phyloP scores from a whole-genome alignment of 2,113 vertebrate genomes.

The Ciconia boyciana region DNA sequence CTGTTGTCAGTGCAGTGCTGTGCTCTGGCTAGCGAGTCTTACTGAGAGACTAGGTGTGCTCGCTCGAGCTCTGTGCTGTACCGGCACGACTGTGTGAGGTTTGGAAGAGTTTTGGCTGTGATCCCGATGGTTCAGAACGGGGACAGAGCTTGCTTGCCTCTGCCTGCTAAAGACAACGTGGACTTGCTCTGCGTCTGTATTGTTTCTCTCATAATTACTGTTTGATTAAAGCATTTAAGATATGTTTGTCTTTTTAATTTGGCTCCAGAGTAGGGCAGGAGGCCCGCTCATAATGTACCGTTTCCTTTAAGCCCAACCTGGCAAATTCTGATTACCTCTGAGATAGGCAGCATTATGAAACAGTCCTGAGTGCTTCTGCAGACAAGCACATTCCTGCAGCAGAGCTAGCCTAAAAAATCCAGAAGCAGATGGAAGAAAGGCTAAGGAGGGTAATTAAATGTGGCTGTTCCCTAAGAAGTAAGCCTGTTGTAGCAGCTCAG shows the following conservation, averaged over 20 bases:
- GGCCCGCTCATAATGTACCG: background rate
- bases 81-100: background rate
- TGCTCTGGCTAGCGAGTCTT: background rate
- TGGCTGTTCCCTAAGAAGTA: background rate
- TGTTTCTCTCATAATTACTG: slow-evolving; percentile 30
- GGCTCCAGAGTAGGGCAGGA: background rate
- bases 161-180: background rate
- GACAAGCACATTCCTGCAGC: slow-evolving; percentile 32
- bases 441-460: slow-evolving; percentile 1
- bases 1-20: background rate
- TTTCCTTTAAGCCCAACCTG: slow-evolving; percentile 19
- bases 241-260: slow-evolving; percentile 38
- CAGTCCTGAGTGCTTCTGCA: slow-evolving; percentile 22
- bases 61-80: background rate
- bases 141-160: slow-evolving; percentile 31
- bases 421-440: slow-evolving; percentile 29
- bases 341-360: slow-evolving; percentile 5
- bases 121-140: background rate
- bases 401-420: slow-evolving; percentile 13
- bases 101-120: slow-evolving; percentile 24
- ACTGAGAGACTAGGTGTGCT: background rate
- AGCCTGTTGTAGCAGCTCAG: background rate
- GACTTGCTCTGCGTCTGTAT: slow-evolving; percentile 6
- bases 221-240: slow-evolving; percentile 18
- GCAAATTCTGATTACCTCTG: background rate